phyloP scores from a whole-genome alignment of 1,140 invertebrate species.

The Laupala kohalensis region DNA sequence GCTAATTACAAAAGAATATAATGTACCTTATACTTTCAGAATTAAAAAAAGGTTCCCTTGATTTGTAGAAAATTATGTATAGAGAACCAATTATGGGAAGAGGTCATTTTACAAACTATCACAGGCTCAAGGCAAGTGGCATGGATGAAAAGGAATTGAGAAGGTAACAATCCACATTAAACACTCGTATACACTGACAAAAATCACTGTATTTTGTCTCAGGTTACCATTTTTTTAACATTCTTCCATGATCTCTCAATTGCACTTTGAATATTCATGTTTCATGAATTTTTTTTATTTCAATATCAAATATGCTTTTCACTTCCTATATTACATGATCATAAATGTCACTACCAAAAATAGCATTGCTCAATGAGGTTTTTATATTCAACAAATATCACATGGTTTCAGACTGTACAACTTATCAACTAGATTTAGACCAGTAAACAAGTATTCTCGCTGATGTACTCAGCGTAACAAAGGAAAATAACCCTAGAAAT shows the following conservation, averaged over 20 bases:
- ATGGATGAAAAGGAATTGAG: not conserved
- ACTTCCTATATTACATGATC: not conserved
- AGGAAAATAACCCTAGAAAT: not conserved
- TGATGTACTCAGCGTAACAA: not conserved
- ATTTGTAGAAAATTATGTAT: not conserved
- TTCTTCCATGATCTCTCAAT: slow-evolving; percentile 11
- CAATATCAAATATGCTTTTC: not conserved
- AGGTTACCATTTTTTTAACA: slow-evolving; percentile 15
- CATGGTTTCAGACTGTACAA: not conserved
- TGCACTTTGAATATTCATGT: slow-evolving; percentile 4
- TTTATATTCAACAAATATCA: slow-evolving; percentile 1
- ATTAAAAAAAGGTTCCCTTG: not conserved
- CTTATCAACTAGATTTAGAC: not conserved
- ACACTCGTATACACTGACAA: slow-evolving; percentile 12
- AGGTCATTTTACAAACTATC: too few species aligned
- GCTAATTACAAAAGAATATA: too few species aligned
- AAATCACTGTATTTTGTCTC: slow-evolving; percentile 17
- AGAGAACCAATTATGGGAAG: too few species aligned
- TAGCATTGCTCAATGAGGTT: slow-evolving; percentile 4
- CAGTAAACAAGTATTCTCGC: not conserved
- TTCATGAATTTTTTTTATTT: not conserved
- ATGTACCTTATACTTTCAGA: too few species aligned
- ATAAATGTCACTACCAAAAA: slow-evolving; percentile 4
- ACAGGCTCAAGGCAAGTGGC: too few species aligned
- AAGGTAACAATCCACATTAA: not conserved